These are phyloP conservation scores for Pseudochirops cupreus DNA, from an alignment of 2,797 vertebrate species.

Conservation along the genomic window DNA sequence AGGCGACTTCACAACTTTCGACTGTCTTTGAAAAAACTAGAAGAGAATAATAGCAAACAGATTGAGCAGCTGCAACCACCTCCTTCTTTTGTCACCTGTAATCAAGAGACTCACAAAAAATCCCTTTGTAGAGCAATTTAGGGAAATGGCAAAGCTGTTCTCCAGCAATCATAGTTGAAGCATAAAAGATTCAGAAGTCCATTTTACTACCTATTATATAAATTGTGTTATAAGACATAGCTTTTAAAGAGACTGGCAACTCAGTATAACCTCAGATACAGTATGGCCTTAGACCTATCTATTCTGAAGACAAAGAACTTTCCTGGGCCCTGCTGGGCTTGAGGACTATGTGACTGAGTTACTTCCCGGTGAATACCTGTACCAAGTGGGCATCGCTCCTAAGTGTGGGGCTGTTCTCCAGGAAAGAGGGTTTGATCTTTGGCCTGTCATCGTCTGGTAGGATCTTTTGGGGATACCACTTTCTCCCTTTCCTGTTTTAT, in stretches of 20 bases:
- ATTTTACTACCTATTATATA: background rate
- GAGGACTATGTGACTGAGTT: background rate
- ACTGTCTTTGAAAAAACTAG: background rate
- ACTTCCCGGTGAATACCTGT: background rate
- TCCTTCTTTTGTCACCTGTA: background rate
- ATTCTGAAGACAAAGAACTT: background rate
- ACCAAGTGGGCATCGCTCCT: background rate
- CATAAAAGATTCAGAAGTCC: conserved; percentile 6
- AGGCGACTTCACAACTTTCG: background rate
- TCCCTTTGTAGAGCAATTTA: background rate
- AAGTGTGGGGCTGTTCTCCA: background rate
- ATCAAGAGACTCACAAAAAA: background rate
- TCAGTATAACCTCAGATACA: background rate
- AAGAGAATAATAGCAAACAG: background rate
- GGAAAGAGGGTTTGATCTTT: background rate
- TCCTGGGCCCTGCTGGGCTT: background rate
- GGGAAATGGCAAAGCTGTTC: background rate
- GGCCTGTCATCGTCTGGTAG: background rate
- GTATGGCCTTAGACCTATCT: background rate
- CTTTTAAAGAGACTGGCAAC: background rate
- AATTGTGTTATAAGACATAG: conserved; percentile 2
- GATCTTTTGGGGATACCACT: background rate
- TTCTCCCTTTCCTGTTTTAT: background rate
- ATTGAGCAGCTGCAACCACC: background rate
- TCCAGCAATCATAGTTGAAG: background rate